Base-by-base conservation (phyloP, 2,113 vertebrate genomes). In the Trematomus loennbergii region DNA sequence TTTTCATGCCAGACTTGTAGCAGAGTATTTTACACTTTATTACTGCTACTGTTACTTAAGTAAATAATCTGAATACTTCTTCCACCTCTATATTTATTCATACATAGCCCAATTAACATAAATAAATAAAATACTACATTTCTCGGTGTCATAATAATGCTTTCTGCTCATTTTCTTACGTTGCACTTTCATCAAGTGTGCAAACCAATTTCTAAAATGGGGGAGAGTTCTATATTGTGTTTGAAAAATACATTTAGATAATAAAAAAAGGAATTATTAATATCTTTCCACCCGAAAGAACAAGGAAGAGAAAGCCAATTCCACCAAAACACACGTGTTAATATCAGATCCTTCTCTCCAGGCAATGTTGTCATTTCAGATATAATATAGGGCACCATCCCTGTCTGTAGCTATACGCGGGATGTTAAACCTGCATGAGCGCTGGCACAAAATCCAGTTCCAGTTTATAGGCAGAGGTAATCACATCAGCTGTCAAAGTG, bases 401-500 rank as follows among this genome's bases (percentile, higher is more conserved):
- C 45, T 72, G 52, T 54, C 59, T 55, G 36, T 17, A 69, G 18
- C 67, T 57, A 45, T 55, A 25, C 18, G 11, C 10, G 80, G 6
- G 3, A 62, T 60, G 61, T 61, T 20, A 76, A 71, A 72, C 53
- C 40, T 12, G 57, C 58, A 33, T 67, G 18, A 58, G 29, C 7
- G 25, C 36, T 54, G 55, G 29, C 29, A 60, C 18, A 45, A 57
- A 62, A 68, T 58, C 16, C 0, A 73, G 8, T 20, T 43, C 22
- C 68, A 63, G 58, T 50, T 18, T 50, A 49, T 22, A n/a, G 55
- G 20, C 18, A 29, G 0, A 52, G 17, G 50, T 75, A 49, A 65
- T 49, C 46, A 76, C 64, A 69, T 72, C 71, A 72, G 33, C 57
- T 67, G 48, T 59, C 55, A 74, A 2, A 49, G 25, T 43, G 22